Base-by-base conservation (phyloP, 2,888 invertebrate species). In the Sphinx pinastri region DNA sequence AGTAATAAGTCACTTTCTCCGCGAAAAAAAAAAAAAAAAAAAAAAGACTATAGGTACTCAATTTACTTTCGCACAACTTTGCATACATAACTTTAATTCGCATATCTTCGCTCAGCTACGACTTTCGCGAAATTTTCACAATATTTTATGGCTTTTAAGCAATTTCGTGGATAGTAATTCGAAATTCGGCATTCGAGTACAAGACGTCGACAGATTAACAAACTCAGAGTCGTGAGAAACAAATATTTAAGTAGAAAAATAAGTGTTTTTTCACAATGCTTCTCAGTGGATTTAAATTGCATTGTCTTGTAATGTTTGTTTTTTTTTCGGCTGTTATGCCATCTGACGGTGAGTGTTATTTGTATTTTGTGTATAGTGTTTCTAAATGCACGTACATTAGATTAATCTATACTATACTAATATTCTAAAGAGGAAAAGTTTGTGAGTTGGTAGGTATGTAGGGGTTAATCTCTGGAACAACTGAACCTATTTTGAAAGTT, bases 171-270 rank as follows among this genome's bases (percentile, higher is more conserved):
- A 75, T 72, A 72, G 72, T 66, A 67, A 73, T 51, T 73, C 72
- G 75, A 79, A 76, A 71, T 73, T 73, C 51, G 80, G 70, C 82
- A 82, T 82, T 82, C 77, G 76, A 73, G 67, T 69, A 45, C 74
- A 74, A 79, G 74, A 74, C 76, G 74, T 72, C 75, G 75, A 59
- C 57, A 72, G 70, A 76, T 71, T 67, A 70, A 75, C 71, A 68
- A 75, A 74, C 72, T 72, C 72, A 68, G 66, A 66, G 59, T 19
- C 57, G 74, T 74, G 71, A 68, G 68, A 74, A 45, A 71, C 66
- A 52, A 72, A 68, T 67, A 31, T 59, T 68, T 60, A 31, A 52
- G 19, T 49, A 49, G 31, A 68, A 60, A 59, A 47, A 49, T 59
- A 68, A 68, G 38, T 60, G 16, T 59, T 68, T 31, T 52, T 67